Evolutionary conservation across 2,888 invertebrate species (phyloP).

Genomic region (Drosophila nr. medialis): DNA sequence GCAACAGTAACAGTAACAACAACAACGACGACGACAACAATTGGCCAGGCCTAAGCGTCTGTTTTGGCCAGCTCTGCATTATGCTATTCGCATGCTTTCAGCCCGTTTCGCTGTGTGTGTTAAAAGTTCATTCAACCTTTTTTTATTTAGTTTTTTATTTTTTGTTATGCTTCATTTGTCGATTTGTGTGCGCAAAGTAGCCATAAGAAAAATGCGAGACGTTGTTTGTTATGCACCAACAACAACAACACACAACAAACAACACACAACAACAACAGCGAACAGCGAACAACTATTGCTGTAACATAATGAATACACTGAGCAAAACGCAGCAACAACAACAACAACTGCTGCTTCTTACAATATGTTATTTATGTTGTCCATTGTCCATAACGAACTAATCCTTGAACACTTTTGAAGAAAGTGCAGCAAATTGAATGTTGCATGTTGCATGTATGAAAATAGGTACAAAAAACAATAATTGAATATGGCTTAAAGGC

Average conservation of each 20-base stretch:
- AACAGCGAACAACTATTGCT: conserved; percentile 18
- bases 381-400: background rate
- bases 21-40: conserved; percentile 5
- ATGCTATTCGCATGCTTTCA: conserved; percentile 45
- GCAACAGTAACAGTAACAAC: background rate
- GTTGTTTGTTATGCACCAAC: conserved; percentile 27
- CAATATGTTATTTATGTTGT: background rate
- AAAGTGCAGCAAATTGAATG: background rate
- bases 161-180: conserved; percentile 68
- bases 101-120: conserved; percentile 29
- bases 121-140: conserved; percentile 72
- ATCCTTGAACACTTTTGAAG: background rate
- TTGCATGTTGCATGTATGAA: background rate
- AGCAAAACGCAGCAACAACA: conserved; percentile 2
- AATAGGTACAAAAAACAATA: too few species aligned
- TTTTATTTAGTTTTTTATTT: background rate
- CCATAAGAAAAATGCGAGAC: conserved; percentile 26
- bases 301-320: conserved; percentile 20
- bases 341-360: background rate
- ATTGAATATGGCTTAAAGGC: too few species aligned
- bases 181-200: conserved; percentile 54
- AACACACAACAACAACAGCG: conserved; percentile 4
- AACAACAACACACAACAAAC: conserved; percentile 5
- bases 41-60: conserved; percentile 36
- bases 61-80: conserved; percentile 69